phyloP scores from a whole-genome alignment of 2,888 invertebrate genomes.

The Cosmorhoe ocellata region DNA sequence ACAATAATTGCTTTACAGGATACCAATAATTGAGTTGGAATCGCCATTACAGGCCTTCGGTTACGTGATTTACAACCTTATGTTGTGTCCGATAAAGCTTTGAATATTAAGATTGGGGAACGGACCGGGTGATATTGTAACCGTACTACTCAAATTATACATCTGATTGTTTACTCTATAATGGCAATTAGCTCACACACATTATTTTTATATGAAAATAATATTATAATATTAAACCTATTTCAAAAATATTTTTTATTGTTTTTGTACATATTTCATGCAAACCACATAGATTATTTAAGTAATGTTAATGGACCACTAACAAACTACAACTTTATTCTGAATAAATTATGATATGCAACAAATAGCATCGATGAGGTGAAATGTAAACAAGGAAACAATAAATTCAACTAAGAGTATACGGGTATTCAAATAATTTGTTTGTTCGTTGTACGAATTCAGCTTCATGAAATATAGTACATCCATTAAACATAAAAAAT shows the following conservation, averaged over 20 bases:
- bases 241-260: no score
- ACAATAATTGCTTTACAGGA: constrained; percentile 68
- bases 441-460: background rate
- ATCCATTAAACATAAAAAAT: constrained; percentile 2
- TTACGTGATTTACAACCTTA: constrained; percentile 30
- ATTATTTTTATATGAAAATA: no score
- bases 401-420: constrained; percentile 15
- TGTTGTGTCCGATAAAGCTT: constrained; percentile 22
- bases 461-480: background rate
- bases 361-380: constrained; percentile 13
- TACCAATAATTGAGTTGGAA: constrained; percentile 56
- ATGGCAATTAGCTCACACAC: no score
- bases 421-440: constrained; percentile 15
- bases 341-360: constrained; percentile 25
- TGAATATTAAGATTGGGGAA: constrained; percentile 28
- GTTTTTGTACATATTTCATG: background rate
- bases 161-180: no score
- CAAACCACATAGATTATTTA: constrained; percentile 23
- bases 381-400: constrained; percentile 17
- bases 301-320: constrained; percentile 16
- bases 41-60: constrained; percentile 51
- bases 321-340: constrained; percentile 21
- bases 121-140: constrained; percentile 18
- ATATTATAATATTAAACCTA: no score
- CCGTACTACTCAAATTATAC: background rate